Conservation (phyloP, 1,140 invertebrate species). For the Drosophila nigrodunni region DNA sequence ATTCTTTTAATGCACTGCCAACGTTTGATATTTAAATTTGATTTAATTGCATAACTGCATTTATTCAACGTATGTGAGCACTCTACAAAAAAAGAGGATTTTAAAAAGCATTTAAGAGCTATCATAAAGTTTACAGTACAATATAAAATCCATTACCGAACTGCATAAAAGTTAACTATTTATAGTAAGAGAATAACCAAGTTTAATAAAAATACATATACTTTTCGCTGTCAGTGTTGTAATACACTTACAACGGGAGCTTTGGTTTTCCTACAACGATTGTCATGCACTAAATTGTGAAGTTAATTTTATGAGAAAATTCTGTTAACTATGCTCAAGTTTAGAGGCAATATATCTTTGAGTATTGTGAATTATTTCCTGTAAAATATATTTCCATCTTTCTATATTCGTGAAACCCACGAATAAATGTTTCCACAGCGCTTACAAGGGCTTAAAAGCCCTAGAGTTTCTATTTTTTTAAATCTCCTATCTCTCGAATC, state of each 20-base stretch:
- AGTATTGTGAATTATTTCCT: too few species aligned
- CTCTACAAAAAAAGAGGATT: slow-evolving; percentile 51
- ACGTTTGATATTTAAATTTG: slow-evolving; percentile 54
- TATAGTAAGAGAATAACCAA: background rate
- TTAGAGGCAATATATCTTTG: too few species aligned
- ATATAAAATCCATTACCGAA: slow-evolving; percentile 17
- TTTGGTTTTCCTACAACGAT: too few species aligned
- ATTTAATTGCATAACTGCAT: slow-evolving; percentile 46
- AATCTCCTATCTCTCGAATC: background rate
- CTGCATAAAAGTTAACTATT: background rate
- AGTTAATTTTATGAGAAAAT: too few species aligned
- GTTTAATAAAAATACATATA: background rate
- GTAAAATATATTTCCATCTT: too few species aligned
- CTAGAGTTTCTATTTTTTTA: background rate
- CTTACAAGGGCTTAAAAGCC: background rate
- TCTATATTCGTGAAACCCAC: too few species aligned
- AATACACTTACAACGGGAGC: too few species aligned
- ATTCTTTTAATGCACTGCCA: slow-evolving; percentile 68
- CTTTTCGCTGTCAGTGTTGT: too few species aligned
- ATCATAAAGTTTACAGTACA: slow-evolving; percentile 49
- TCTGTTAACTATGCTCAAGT: too few species aligned
- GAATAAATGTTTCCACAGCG: background rate
- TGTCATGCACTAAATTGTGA: too few species aligned
- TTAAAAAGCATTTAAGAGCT: slow-evolving; percentile 41
- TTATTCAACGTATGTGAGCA: background rate